Evolutionary conservation across 2,797 vertebrate species (phyloP), one percentile per base, ranked within the genome.

Genomic region (Coranthus polyacanthus): DNA sequence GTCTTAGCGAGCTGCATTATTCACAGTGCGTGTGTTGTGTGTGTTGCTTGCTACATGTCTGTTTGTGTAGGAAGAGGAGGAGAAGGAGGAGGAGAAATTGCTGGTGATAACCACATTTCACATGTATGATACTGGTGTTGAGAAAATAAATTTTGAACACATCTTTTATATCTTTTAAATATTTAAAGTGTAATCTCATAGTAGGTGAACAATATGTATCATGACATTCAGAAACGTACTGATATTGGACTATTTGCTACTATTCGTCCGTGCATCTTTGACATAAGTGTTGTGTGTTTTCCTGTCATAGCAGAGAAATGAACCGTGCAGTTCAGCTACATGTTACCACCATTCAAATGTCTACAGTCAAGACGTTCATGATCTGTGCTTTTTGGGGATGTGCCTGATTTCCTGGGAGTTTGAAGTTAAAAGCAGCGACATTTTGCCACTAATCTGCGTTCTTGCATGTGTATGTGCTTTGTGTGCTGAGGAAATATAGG

Each of bases 371-470:
- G 10, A n/a, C n/a, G n/a, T n/a, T n/a, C n/a, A 60, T 67, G 39
- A 44, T 50, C 11, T 61, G 15, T 62, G 38, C 68, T 16, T 39
- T n/a, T 9, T 46, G 12, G 12, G 22, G 8, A 50, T 69, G 36
- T 15, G 39, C 24, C 34, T 63, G 56, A 76, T 79, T 75, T 77
- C 37, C 45, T 0, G 2, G 36, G 29, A 32, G 42, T 46, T 62
- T 75, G 46, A 60, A 73, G 50, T 58, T 56, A 68, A 82, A 70
- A 81, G 74, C 68, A 80, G 56, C 65, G 55, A 61, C 62, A 70
- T 65, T 82, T 77, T 65, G 21, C 57, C 13, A 43, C 57, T 88
- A 73, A 88, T 81, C 65, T 83, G 29, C 70, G 34, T 46, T 26
- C 34, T 38, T 58, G 53, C 51, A 78, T 55, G 12, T 56, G 44